Conservation (phyloP, 2,113 vertebrate genomes). For the Suncus etruscus region DNA sequence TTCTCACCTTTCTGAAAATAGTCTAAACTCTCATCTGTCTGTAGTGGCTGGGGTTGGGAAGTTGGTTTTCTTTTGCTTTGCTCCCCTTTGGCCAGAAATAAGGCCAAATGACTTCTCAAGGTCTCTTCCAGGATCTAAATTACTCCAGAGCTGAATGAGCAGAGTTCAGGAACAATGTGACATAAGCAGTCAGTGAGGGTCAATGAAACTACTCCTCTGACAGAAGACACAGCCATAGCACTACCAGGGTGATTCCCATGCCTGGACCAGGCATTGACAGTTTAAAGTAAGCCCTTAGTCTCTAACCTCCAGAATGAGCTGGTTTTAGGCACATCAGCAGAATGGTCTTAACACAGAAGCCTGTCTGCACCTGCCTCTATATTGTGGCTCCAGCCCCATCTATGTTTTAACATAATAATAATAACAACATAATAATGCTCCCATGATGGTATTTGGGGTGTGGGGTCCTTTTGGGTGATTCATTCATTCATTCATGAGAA, state of each 20-base stretch:
- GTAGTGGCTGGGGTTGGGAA: background rate
- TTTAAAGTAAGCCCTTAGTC: background rate
- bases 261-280: background rate
- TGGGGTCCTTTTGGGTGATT: background rate
- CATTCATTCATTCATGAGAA: no score
- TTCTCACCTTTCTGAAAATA: slow-evolving; percentile 9
- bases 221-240: fast-evolving
- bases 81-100: slow-evolving; percentile 3
- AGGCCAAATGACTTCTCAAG: slow-evolving; percentile 15
- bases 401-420: no score
- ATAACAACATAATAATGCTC: no score
- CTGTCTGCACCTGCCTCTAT: background rate
- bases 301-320: background rate
- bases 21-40: background rate
- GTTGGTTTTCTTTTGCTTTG: no score
- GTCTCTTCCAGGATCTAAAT: slow-evolving; percentile 1
- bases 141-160: background rate
- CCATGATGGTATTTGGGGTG: background rate
- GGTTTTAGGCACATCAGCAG: background rate
- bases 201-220: background rate
- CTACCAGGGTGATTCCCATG: no score
- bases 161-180: background rate
- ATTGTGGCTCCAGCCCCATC: no score
- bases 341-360: background rate
- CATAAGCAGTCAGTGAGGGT: background rate